These are phyloP conservation scores for Saccostrea glomerata DNA, from an alignment of 1,140 invertebrate species.

Conservation along the genomic window DNA sequence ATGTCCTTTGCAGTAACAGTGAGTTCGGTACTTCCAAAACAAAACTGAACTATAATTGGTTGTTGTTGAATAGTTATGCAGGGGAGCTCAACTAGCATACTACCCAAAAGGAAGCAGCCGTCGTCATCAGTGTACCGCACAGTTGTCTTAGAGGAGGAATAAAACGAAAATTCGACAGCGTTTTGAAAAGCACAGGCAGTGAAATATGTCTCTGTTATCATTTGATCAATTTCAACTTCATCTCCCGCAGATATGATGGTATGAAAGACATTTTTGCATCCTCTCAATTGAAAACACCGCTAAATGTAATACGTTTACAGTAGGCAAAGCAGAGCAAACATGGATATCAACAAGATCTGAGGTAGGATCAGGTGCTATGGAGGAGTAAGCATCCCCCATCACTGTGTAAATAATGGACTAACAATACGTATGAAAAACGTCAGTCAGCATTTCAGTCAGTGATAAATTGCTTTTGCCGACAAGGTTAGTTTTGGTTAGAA, in stretches of 20 bases:
- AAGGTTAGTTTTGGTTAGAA: too few species aligned
- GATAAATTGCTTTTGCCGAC: too few species aligned
- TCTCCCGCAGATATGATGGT: slow-evolving; percentile 42
- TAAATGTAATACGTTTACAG: too few species aligned
- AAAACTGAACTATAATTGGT: slow-evolving; percentile 30
- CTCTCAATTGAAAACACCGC: too few species aligned
- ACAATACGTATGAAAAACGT: too few species aligned
- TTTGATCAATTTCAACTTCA: slow-evolving; percentile 13
- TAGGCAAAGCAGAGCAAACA: too few species aligned
- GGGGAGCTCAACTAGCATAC: slow-evolving; percentile 44
- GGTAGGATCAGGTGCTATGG: too few species aligned
- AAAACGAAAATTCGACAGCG: slow-evolving; percentile 17
- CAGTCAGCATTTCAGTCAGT: too few species aligned
- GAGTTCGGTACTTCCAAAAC: slow-evolving; percentile 53
- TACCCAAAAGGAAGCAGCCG: slow-evolving; percentile 31
- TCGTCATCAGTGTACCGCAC: slow-evolving; percentile 48
- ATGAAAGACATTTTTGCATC: slow-evolving; percentile 42
- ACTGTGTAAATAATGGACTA: too few species aligned
- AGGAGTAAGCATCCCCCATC: too few species aligned
- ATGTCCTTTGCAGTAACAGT: background rate
- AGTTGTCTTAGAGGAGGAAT: background rate
- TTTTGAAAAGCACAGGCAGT: background rate
- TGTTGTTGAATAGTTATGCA: background rate
- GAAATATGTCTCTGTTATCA: background rate
- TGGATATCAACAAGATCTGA: too few species aligned